Evolutionary conservation across 2,113 vertebrate species (phyloP), one percentile per base, ranked within the genome.

Genomic region (Cichladusa arquata): DNA sequence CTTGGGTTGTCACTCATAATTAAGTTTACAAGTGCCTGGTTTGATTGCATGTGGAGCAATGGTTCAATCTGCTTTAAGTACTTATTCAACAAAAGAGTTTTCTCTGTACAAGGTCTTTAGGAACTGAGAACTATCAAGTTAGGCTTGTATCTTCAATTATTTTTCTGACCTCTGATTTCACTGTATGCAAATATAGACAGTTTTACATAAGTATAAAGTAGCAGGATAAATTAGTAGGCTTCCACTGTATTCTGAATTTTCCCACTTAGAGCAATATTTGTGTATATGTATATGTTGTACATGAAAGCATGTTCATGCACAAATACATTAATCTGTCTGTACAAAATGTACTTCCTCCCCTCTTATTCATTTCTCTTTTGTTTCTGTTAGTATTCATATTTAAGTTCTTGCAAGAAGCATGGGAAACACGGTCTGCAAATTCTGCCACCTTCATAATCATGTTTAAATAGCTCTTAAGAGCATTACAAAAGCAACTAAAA

Each of bases 1-100:
- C 56, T 86, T 92, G 16, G 48, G 8, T 53, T 97, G 65, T 90
- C 86, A 92, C 65, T 97, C 93, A 86, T 95, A 96, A 97, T 93
- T 94, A 94, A 60, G 57, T 51, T 51, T 93, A 40, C 48, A 86
- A 93, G 42, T 86, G 71, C 78, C 50, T 96, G 17, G 19, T 91
- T 96, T 96, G 64, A 91, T 95, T 97, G 56, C 23, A 53, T 71
- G 8, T 62, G 79, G 33, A 94, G 19, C 29, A 90, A 81, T 66
- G 31, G 45, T 78, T 89, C 77, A 93, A 53, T 96, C 19, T 96
- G 61, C 58, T 95, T 86, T 88, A 91, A 95, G 42, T 89, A 82
- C 76, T 54, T 33, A 91, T n/a, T 16, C 47, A 95, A 56, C 88
- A 83, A 57, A 61, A 95, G 58, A 71, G 23, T 83, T 84, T 84